phyloP scores from a whole-genome alignment of 2,888 invertebrate genomes.

The Eristalis arbustorum region DNA sequence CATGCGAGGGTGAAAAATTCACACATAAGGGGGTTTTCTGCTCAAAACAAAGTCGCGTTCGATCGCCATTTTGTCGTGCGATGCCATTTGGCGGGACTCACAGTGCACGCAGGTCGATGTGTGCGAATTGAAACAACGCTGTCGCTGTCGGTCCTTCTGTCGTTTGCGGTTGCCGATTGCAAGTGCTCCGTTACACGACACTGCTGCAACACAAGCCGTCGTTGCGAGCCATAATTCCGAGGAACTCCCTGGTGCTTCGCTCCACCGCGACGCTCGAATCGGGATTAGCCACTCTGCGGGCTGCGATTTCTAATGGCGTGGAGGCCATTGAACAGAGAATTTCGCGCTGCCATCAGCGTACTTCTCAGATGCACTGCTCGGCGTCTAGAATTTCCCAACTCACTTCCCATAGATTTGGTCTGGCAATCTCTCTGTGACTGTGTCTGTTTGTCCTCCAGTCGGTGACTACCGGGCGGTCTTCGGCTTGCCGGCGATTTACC shows the following conservation, averaged over 20 bases:
- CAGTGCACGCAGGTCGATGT: neutral
- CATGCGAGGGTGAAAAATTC: conserved; percentile 53
- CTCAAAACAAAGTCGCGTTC: neutral
- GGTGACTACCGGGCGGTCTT: conserved; percentile 60
- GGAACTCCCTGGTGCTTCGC: conserved; percentile 21
- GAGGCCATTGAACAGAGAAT: conserved; percentile 61
- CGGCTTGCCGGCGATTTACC: conserved; percentile 58
- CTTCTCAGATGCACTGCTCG: conserved; percentile 34
- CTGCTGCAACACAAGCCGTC: conserved; percentile 31
- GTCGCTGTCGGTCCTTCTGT: neutral
- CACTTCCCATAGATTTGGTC: conserved; percentile 42
- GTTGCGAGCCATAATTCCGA: conserved; percentile 46
- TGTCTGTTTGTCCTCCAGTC: conserved; percentile 5
- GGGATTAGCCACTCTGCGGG: neutral
- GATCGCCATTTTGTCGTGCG: conserved; percentile 57
- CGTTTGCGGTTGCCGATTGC: neutral
- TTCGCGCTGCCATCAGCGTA: conserved; percentile 37
- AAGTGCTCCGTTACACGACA: conserved; percentile 33
- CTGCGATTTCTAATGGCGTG: conserved; percentile 51
- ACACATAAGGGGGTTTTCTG: neutral
- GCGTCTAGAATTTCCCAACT: conserved; percentile 55
- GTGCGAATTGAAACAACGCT: neutral
- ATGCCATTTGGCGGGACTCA: neutral
- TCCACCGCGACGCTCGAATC: conserved; percentile 6
- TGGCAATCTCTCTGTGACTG: neutral